Evolutionary conservation across 92 coral and sea anemone species (phyloP).

Genomic region (Isaurus tuberculatus): DNA sequence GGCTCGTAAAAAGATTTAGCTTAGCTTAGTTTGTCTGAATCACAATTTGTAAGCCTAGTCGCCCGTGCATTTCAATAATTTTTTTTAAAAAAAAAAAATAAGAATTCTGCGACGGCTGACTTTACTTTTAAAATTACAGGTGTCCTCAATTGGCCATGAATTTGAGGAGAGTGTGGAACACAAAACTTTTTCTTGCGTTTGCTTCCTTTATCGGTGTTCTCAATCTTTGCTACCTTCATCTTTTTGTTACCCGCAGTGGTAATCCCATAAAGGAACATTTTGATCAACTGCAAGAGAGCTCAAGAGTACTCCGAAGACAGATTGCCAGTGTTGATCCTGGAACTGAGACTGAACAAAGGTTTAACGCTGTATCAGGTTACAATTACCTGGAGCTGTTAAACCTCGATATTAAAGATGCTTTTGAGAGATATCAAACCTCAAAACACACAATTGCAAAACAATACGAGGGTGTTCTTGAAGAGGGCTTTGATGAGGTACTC

Average conservation of each 20-base stretch:
- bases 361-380: slow-evolving; percentile 36
- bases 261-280: not conserved
- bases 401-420: slow-evolving; percentile 78
- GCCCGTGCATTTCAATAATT: too few species aligned
- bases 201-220: slow-evolving; percentile 67
- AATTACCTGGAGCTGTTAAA: slow-evolving; percentile 79
- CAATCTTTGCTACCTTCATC: slow-evolving; percentile 62
- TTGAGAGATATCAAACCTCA: slow-evolving; percentile 77
- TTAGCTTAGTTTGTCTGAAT: too few species aligned
- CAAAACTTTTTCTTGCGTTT: slow-evolving; percentile 47
- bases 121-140: not conserved
- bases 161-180: slow-evolving; percentile 19
- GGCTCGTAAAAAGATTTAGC: too few species aligned
- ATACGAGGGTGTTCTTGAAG: slow-evolving; percentile 36
- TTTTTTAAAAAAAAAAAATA: too few species aligned
- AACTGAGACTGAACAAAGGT: slow-evolving; percentile 51
- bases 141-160: not conserved
- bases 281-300: slow-evolving; percentile 42
- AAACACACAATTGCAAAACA: slow-evolving; percentile 62
- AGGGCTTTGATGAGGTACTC: slow-evolving; percentile 27
- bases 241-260: slow-evolving; percentile 45
- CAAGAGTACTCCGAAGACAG: slow-evolving; percentile 73
- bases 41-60: too few species aligned
- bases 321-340: slow-evolving; percentile 78
- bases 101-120: too few species aligned